Conservation (phyloP, 2,797 vertebrate species). For the Coccyzus lansbergi region DNA sequence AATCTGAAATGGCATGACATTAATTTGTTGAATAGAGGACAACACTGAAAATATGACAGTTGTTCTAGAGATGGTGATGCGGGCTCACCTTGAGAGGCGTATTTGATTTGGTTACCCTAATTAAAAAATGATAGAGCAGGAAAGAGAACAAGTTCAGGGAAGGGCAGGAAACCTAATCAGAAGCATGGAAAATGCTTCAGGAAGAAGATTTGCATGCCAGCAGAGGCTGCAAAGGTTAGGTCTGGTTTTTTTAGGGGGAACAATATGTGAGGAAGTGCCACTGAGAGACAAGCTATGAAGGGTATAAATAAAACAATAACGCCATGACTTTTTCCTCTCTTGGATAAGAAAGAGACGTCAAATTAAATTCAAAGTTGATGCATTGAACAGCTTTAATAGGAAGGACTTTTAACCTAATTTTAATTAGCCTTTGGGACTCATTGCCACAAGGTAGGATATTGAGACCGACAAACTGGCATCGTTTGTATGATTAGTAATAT, state of each 20-base stretch:
- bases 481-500: conserved; percentile 3
- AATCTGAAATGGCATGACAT: conserved; percentile 51
- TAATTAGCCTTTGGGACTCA: conserved; percentile 32
- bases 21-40: conserved; percentile 63
- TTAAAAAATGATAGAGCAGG: conserved; percentile 57
- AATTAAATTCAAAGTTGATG: conserved; percentile 45
- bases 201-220: conserved; percentile 30
- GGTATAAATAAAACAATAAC: conserved; percentile 33
- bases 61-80: conserved; percentile 43
- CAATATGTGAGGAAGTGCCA: not conserved
- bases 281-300: not conserved
- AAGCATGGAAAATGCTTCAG: conserved; percentile 29
- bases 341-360: not conserved
- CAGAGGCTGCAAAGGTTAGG: conserved; percentile 47
- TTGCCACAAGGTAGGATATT: conserved; percentile 29
- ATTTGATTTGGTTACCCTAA: conserved; percentile 52
- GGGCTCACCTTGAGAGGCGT: conserved; percentile 44
- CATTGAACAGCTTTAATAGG: conserved; percentile 39
- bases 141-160: conserved; percentile 40
- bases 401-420: conserved; percentile 52
- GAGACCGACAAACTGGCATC: not conserved
- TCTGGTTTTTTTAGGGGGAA: conserved; percentile 57
- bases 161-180: conserved; percentile 63
- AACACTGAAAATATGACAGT: conserved; percentile 44
- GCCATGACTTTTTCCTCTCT: not conserved